These are phyloP conservation scores for Cephus pulcher DNA, from an alignment of 2,888 invertebrate genomes.

Conservation along the genomic window DNA sequence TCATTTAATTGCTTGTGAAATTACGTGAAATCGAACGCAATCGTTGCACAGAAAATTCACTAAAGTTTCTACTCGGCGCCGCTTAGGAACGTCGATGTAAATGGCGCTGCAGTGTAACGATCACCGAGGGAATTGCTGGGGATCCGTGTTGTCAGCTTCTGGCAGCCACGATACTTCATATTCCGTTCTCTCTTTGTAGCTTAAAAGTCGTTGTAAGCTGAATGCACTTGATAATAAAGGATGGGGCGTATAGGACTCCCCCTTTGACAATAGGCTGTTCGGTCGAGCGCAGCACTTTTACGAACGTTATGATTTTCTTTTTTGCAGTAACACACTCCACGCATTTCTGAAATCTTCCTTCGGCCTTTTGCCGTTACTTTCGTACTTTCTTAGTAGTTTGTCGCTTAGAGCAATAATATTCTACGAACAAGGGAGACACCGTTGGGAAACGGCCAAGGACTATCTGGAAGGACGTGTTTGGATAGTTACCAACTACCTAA, in stretches of 20 bases:
- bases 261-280: constrained; percentile 13
- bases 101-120: not conserved
- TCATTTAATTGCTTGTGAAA: not conserved
- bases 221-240: constrained; percentile 45
- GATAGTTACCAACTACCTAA: constrained; percentile 56
- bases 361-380: constrained; percentile 6
- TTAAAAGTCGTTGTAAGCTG: constrained; percentile 35
- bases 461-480: constrained; percentile 53
- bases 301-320: constrained; percentile 5
- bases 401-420: constrained; percentile 21
- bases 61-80: not conserved
- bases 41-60: not conserved
- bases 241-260: constrained; percentile 11
- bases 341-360: not conserved
- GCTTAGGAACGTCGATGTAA: not conserved
- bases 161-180: constrained; percentile 37
- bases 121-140: constrained; percentile 12
- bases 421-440: constrained; percentile 9
- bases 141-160: constrained; percentile 35
- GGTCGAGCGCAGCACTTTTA: not conserved
- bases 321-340: not conserved
- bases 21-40: not conserved
- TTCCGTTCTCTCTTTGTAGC: constrained; percentile 33
- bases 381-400: constrained; percentile 14
- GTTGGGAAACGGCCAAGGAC: constrained; percentile 51